Evolutionary conservation across 1,140 invertebrate species (phyloP).

Genomic region (Conopomorpha cramerella): DNA sequence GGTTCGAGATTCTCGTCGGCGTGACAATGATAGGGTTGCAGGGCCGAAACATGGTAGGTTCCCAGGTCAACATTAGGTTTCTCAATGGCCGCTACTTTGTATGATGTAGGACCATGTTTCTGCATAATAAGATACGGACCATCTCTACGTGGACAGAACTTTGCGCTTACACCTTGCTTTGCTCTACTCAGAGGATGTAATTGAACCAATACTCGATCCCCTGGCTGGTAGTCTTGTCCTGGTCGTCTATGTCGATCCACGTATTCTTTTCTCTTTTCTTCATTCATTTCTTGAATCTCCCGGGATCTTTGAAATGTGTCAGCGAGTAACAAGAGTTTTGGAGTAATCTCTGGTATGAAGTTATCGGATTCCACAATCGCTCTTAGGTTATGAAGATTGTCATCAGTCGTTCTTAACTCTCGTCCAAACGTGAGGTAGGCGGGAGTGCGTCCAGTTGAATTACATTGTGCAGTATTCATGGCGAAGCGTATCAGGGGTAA

Average conservation of each 20-base stretch:
- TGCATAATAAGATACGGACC: conserved; percentile 7
- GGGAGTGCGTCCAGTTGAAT: conserved; percentile 27
- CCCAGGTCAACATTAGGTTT: too few species aligned
- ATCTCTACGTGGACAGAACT: conserved; percentile 16
- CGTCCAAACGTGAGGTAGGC: conserved; percentile 19
- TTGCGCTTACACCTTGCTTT: conserved; percentile 9
- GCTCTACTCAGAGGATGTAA: conserved; percentile 13
- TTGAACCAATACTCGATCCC: conserved; percentile 11
- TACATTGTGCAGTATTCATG: conserved; percentile 24
- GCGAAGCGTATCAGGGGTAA: conserved; percentile 26
- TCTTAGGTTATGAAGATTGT: conserved; percentile 9
- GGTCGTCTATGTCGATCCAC: conserved; percentile 7
- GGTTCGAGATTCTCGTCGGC: too few species aligned
- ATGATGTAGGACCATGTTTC: background rate
- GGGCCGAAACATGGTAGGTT: too few species aligned
- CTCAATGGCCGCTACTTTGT: background rate
- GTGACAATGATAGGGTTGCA: too few species aligned
- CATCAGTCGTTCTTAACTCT: conserved; percentile 8
- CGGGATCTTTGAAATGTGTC: conserved; percentile 5
- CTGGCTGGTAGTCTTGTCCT: conserved; percentile 4
- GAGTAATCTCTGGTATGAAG: conserved; percentile 13
- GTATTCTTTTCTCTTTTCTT: conserved; percentile 10
- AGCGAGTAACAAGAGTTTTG: conserved; percentile 6
- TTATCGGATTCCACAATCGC: conserved; percentile 11
- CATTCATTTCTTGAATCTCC: conserved; percentile 7